Evolutionary conservation across 2,888 invertebrate genomes (phyloP).

Genomic region (Plagodis dolabraria): DNA sequence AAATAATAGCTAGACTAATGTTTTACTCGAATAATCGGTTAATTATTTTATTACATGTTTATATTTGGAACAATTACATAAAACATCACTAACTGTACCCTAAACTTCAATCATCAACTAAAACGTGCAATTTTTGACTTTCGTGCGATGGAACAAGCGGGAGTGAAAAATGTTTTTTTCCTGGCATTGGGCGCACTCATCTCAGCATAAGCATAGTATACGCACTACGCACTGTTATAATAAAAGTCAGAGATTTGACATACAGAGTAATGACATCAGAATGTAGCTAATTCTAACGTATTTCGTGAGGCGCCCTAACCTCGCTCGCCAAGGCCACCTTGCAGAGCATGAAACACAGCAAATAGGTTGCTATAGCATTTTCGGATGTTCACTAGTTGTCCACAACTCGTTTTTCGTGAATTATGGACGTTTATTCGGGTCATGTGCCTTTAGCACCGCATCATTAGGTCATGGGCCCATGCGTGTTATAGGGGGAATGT

Average conservation of each 20-base stretch:
- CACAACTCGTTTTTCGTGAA: neutral
- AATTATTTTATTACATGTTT: too few species aligned
- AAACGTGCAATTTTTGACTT: too few species aligned
- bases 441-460: conserved; percentile 8
- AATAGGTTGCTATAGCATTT: neutral
- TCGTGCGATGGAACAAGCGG: too few species aligned
- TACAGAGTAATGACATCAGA: conserved; percentile 24
- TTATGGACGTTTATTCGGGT: conserved; percentile 14
- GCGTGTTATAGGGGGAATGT: neutral
- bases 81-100: too few species aligned
- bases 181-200: too few species aligned
- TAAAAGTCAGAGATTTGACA: conserved; percentile 9
- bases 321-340: conserved; percentile 24
- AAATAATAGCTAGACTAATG: too few species aligned
- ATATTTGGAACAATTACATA: too few species aligned
- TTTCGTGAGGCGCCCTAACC: conserved; percentile 31
- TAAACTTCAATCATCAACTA: too few species aligned
- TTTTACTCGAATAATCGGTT: too few species aligned
- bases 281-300: conserved; percentile 26
- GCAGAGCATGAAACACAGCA: conserved; percentile 1
- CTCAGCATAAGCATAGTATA: too few species aligned
- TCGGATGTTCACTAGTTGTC: neutral
- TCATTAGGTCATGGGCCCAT: conserved; percentile 10
- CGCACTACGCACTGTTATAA: neutral
- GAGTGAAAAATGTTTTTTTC: too few species aligned